Evolutionary conservation across 2,888 invertebrate genomes (phyloP).

Genomic region (Temnothorax unifasciatus): DNA sequence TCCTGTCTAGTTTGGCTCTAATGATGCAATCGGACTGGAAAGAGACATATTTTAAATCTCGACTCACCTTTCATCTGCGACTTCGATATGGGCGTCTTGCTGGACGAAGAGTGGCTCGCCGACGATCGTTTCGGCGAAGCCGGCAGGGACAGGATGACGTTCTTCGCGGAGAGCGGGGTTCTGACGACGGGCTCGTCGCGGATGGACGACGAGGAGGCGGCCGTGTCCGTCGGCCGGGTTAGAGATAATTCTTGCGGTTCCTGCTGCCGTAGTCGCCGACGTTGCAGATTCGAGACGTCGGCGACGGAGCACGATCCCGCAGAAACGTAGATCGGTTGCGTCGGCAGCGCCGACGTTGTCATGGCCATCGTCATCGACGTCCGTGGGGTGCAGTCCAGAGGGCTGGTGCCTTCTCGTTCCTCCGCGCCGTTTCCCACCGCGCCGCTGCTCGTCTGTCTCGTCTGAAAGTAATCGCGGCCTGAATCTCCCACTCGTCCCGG

Average conservation of each 20-base stretch:
- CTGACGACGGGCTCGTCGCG: constrained; percentile 67
- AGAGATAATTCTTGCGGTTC: constrained; percentile 53
- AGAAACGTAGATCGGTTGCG: constrained; percentile 46
- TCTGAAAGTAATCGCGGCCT: constrained; percentile 74
- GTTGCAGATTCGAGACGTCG: constrained; percentile 48
- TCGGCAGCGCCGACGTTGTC: constrained; percentile 60
- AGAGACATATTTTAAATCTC: neutral
- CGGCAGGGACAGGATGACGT: constrained; percentile 79
- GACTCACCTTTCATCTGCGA: constrained; percentile 93
- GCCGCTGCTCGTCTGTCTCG: constrained; percentile 83
- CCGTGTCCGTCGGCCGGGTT: constrained; percentile 36
- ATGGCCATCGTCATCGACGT: constrained; percentile 73
- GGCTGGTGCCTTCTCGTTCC: constrained; percentile 73
- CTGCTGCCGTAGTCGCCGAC: constrained; percentile 60
- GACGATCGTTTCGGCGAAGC: constrained; percentile 78
- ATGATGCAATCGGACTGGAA: neutral
- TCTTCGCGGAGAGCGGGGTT: constrained; percentile 70
- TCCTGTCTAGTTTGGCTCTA: no score
- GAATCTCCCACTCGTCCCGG: neutral
- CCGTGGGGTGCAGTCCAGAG: constrained; percentile 75
- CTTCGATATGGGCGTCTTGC: constrained; percentile 88
- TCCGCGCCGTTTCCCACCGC: constrained; percentile 70
- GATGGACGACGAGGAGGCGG: constrained; percentile 71
- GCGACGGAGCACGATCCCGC: constrained; percentile 47
- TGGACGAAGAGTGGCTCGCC: constrained; percentile 62